These are phyloP conservation scores for Andrena camellia DNA, from an alignment of 2,888 invertebrate species.

Conservation along the genomic window DNA sequence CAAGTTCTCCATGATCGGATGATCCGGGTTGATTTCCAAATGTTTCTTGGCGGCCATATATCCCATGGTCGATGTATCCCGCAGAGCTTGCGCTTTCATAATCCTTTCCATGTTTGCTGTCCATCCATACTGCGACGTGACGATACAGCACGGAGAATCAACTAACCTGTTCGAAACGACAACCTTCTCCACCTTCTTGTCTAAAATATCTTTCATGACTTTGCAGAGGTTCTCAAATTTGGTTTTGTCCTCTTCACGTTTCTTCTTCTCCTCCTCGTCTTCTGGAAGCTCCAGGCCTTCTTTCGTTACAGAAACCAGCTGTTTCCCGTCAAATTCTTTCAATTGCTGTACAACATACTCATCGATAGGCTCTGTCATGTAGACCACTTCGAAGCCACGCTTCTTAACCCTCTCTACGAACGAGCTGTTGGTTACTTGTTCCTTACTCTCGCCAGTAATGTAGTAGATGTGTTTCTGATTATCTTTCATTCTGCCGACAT, in stretches of 20 bases:
- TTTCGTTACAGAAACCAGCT: constrained; percentile 98
- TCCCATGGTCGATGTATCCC: constrained; percentile 99
- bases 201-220: constrained; percentile 98
- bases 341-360: constrained; percentile 99
- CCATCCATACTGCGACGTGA: constrained; percentile 99
- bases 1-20: constrained; percentile 96
- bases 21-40: constrained; percentile 98
- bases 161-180: constrained; percentile 98
- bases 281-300: constrained; percentile 99
- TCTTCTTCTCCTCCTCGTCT: constrained; percentile 98
- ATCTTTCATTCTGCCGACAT: constrained; percentile 99
- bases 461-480: constrained; percentile 99
- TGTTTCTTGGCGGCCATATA: constrained; percentile 99
- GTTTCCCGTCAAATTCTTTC: constrained; percentile 99
- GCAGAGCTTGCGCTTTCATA: constrained; percentile 99
- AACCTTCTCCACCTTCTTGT: constrained; percentile 99
- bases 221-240: constrained; percentile 93
- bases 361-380: constrained; percentile 99
- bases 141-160: constrained; percentile 99
- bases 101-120: constrained; percentile 99
- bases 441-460: constrained; percentile 98
- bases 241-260: constrained; percentile 95
- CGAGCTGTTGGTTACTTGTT: constrained; percentile 97
- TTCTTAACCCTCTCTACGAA: constrained; percentile 99
- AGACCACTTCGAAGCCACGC: constrained; percentile 98